Evolutionary conservation across 2,888 invertebrate genomes (phyloP).

Genomic region (Epirrhoe tristata): DNA sequence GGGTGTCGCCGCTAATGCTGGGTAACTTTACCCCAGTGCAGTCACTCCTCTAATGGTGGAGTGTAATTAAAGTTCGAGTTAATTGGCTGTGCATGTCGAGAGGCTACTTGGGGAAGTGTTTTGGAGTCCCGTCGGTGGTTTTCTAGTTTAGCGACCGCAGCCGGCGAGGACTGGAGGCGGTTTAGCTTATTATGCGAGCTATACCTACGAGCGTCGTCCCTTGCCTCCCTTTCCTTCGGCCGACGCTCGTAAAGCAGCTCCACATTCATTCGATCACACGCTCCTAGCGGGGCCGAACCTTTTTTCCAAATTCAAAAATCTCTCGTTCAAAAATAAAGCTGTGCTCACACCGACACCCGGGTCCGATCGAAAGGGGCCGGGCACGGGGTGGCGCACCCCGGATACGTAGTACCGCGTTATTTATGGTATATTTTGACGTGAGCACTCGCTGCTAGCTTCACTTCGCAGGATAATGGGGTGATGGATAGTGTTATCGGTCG

Average conservation of each 20-base stretch:
- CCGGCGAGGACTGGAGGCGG: constrained; percentile 68
- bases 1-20: constrained; percentile 45
- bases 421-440: constrained; percentile 85
- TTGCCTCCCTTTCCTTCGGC: constrained; percentile 53
- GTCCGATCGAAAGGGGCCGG: constrained; percentile 61
- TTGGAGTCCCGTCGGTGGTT: constrained; percentile 54
- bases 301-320: constrained; percentile 51
- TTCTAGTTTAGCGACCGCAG: constrained; percentile 56
- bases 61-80: constrained; percentile 70
- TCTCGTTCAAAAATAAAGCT: constrained; percentile 58
- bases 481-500: constrained; percentile 84
- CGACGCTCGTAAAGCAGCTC: constrained; percentile 31
- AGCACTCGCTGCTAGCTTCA: constrained; percentile 79
- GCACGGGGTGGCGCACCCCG: constrained; percentile 67
- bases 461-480: constrained; percentile 80
- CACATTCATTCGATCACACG: constrained; percentile 36
- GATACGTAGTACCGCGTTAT: constrained; percentile 75
- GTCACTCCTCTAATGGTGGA: constrained; percentile 64
- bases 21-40: constrained; percentile 48
- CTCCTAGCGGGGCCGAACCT: constrained; percentile 35
- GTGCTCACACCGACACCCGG: constrained; percentile 54
- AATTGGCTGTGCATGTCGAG: constrained; percentile 68
- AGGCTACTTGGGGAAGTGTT: constrained; percentile 61
- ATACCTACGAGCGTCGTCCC: constrained; percentile 55
- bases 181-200: constrained; percentile 74